phyloP scores from a whole-genome alignment of 2,797 vertebrate species.

The Todus mexicanus region DNA sequence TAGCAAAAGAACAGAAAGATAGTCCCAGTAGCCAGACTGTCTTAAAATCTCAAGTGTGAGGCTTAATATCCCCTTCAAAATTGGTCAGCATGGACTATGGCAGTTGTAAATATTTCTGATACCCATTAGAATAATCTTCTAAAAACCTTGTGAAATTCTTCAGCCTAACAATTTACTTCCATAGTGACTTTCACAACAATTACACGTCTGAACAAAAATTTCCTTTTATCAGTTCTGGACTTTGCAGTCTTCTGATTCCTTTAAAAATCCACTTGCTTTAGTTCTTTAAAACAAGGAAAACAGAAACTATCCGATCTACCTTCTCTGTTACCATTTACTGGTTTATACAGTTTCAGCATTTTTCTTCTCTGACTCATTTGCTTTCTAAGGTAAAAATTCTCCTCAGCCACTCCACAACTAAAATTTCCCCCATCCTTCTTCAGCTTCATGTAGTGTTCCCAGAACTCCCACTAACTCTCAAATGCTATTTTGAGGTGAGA shows the following conservation, averaged over 20 bases:
- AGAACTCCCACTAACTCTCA: conserved; percentile 20
- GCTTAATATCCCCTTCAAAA: not conserved
- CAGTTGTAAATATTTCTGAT: not conserved
- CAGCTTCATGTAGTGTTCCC: not conserved
- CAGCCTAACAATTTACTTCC: not conserved
- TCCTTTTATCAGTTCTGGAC: not conserved
- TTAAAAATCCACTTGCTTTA: not conserved
- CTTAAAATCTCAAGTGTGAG: not conserved
- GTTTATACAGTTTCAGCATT: not conserved
- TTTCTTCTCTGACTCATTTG: conserved; percentile 19
- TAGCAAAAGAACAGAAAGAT: not conserved
- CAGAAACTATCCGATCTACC: not conserved
- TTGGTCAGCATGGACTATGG: not conserved
- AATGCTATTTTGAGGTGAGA: conserved; percentile 25
- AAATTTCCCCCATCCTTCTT: not conserved
- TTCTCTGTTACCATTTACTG: not conserved
- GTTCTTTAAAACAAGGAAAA: not conserved
- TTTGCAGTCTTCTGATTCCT: not conserved
- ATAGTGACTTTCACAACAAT: not conserved
- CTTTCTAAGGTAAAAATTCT: conserved; percentile 34
- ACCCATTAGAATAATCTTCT: not conserved
- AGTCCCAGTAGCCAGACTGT: not conserved
- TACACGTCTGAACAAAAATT: not conserved
- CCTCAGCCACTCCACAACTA: not conserved
- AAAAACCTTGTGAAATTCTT: not conserved